Evolutionary conservation across 2,113 vertebrate genomes (phyloP), one percentile per base, ranked within the genome.

Genomic region (Telmatochromis sp.): DNA sequence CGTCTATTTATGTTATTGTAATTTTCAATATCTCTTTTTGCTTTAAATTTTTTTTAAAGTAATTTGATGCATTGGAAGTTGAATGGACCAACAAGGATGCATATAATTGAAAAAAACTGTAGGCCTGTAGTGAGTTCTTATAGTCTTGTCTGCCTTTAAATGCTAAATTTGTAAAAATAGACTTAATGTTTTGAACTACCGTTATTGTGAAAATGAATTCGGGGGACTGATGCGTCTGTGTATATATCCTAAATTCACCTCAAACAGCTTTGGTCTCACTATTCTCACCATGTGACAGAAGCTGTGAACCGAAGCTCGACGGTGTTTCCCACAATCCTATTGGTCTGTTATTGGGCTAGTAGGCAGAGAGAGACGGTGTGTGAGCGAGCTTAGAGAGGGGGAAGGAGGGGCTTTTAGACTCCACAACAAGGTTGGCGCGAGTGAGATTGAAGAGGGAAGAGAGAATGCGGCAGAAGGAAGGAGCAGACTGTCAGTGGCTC

Each of bases 401-500:
- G 85, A 86, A 85, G 93, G 93, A 90, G 94, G 93, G 89, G 94
- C 90, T 85, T 90, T 68, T 6, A 75, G 63, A 68, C 89, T 93
- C 87, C 49, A 91, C 84, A 95, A 92, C 92, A 94, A 87, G 81
- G 45, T 35, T 14, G 83, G 83, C 51, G 33, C 37, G 84, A 90
- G 85, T 33, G 68, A 85, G 86, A 42, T 58, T 42, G 47, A 28
- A 40, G 89, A 86, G 58, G 57, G 84, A 90, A 91, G 92, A 91
- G 90, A 87, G 92, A 93, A 95, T 94, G 94, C 92, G 90, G 90
- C 93, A 94, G 94, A 83, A 89, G 86, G 84, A 91, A 86, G 33
- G 35, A 92, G 88, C 84, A 89, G 90, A 90, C 88, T 28, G 51
- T 83, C 87, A 89, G 87, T 42, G 26, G 49, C 58, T 89, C 68